Conservation (phyloP, 2,113 vertebrate species). For the Otolemur garnettii region DNA sequence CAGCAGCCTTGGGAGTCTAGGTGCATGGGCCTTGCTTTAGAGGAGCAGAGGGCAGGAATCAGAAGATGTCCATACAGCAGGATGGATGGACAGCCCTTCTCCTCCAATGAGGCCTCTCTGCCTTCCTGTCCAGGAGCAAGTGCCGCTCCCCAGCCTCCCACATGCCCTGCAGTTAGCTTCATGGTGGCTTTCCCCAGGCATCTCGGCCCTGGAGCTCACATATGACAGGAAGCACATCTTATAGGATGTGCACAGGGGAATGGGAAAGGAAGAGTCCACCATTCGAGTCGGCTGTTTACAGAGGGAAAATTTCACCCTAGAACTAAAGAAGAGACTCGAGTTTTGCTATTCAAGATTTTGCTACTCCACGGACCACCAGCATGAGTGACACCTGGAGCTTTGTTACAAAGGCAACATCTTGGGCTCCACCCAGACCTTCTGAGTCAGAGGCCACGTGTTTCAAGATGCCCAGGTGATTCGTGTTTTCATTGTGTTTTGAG, state of each 20-base stretch:
- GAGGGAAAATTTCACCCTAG: not conserved
- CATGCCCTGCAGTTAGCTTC: not conserved
- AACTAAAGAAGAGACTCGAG: not conserved
- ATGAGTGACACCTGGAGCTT: not conserved
- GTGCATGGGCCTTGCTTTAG: not conserved
- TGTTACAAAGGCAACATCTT: not conserved
- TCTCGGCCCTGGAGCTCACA: not conserved
- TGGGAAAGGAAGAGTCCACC: not conserved
- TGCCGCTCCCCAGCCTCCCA: not conserved
- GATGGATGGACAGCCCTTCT: not conserved
- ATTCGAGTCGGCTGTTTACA: not conserved
- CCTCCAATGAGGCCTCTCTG: slow-evolving; percentile 4
- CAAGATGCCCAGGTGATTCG: not conserved
- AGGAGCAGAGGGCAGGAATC: not conserved
- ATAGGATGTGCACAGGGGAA: not conserved
- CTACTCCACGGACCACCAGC: not conserved
- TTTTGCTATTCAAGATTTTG: not conserved
- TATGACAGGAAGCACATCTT: not conserved
- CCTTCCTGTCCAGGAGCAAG: not conserved
- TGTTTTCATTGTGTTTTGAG: not conserved
- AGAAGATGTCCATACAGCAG: not conserved
- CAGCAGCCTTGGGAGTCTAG: not conserved
- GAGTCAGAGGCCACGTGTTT: not conserved
- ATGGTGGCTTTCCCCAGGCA: not conserved
- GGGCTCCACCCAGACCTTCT: not conserved